phyloP scores from a whole-genome alignment of 2,888 invertebrate species.

The Petrolisthes cinctipes region DNA sequence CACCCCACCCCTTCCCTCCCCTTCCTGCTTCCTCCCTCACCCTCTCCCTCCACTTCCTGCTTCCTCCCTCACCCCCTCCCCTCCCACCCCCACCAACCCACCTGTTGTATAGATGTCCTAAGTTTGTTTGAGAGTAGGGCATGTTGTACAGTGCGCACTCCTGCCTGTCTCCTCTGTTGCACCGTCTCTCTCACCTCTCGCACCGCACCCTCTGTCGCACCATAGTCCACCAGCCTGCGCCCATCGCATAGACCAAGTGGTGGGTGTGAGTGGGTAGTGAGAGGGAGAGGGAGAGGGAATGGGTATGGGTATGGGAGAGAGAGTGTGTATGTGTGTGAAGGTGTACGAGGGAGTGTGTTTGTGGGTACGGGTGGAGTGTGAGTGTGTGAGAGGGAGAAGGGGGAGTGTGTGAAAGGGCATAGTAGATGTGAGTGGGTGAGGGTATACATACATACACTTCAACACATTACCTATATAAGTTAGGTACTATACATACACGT shows the following conservation, averaged over 20 bases:
- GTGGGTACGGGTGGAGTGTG: not conserved
- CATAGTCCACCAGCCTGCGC: constrained; percentile 51
- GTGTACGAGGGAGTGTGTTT: not conserved
- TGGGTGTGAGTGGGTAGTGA: not conserved
- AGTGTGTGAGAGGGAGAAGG: not conserved
- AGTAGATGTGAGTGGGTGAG: not conserved
- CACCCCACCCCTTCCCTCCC: too few relatives aligned
- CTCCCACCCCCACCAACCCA: constrained; percentile 1
- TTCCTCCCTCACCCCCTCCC: not conserved
- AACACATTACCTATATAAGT: too few relatives aligned
- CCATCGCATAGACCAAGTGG: not conserved
- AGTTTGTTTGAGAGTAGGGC: constrained; percentile 50
- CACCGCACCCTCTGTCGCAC: constrained; percentile 37
- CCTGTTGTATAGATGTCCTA: constrained; percentile 46
- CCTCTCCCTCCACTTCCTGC: not conserved
- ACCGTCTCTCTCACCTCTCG: constrained; percentile 48
- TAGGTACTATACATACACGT: too few relatives aligned
- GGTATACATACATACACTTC: too few relatives aligned
- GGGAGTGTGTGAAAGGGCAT: not conserved
- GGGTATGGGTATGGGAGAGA: not conserved
- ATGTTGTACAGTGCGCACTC: constrained; percentile 39
- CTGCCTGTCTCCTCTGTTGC: constrained; percentile 37
- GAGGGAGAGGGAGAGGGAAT: not conserved
- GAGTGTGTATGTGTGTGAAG: not conserved
- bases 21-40: not conserved